Conservation (phyloP, 2,888 invertebrate genomes). For the Andrena dorsata region DNA sequence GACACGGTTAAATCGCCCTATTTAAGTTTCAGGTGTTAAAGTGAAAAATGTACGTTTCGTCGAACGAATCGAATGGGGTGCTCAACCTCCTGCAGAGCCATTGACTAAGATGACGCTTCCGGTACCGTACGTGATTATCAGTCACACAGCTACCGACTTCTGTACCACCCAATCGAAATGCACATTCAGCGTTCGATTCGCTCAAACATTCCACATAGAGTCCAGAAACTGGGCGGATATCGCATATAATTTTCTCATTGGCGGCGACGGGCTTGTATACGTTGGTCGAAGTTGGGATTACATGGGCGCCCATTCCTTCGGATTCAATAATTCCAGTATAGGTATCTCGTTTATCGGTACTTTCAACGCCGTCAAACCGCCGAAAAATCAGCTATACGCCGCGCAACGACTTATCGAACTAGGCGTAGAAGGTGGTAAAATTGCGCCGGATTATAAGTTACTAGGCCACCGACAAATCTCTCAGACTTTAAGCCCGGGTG, state of each 20-base stretch:
- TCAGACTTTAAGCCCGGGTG: conserved; percentile 90
- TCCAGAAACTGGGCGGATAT: conserved; percentile 89
- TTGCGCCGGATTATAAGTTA: conserved; percentile 88
- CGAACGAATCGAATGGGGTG: conserved; percentile 88
- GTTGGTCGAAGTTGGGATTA: conserved; percentile 91
- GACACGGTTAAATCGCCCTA: neutral
- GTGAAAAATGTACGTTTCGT: conserved; percentile 85
- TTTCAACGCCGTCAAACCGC: conserved; percentile 86
- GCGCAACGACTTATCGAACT: conserved; percentile 87
- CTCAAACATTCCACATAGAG: conserved; percentile 87
- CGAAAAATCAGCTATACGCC: conserved; percentile 86
- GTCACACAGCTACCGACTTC: conserved; percentile 77
- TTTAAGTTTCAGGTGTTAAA: conserved; percentile 64
- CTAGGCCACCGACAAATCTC: conserved; percentile 89
- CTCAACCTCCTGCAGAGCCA: conserved; percentile 86
- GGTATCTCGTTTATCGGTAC: conserved; percentile 91
- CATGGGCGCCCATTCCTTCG: conserved; percentile 90
- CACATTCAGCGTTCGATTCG: conserved; percentile 71
- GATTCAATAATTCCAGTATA: conserved; percentile 89
- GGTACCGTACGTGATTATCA: conserved; percentile 80
- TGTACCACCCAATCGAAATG: conserved; percentile 82
- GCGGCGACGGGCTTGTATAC: conserved; percentile 92
- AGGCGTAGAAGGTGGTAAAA: conserved; percentile 88
- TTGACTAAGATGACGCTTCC: conserved; percentile 73
- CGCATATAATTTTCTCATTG: conserved; percentile 92